Conservation (phyloP, 2,888 invertebrate species). For the Drosophila borealis region DNA sequence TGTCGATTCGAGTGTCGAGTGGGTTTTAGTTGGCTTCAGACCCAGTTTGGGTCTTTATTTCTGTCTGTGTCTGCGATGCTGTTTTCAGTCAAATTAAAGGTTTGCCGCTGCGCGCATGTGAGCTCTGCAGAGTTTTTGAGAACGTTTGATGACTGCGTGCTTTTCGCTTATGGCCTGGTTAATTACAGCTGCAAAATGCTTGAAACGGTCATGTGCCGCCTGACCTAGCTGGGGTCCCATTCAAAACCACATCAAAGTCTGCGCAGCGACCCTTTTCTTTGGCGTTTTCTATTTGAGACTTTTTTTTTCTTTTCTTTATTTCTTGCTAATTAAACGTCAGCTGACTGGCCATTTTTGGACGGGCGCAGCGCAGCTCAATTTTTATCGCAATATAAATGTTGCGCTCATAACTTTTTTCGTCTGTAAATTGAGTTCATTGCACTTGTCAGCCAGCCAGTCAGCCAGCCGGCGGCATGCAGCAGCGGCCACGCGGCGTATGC, state of each 20-base stretch:
- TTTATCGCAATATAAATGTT: slow-evolving; percentile 68
- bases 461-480: slow-evolving; percentile 57
- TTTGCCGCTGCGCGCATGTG: slow-evolving; percentile 21
- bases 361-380: slow-evolving; percentile 51
- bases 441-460: slow-evolving; percentile 72
- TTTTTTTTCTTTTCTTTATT: slow-evolving; percentile 27
- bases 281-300: slow-evolving; percentile 1
- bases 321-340: slow-evolving; percentile 70
- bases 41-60: neutral
- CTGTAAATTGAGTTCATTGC: slow-evolving; percentile 76
- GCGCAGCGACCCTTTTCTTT: slow-evolving; percentile 29
- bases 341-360: slow-evolving; percentile 51
- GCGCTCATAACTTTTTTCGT: slow-evolving; percentile 58
- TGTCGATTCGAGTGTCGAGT: slow-evolving; percentile 27
- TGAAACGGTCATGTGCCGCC: slow-evolving; percentile 13
- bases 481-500: slow-evolving; percentile 71
- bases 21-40: slow-evolving; percentile 28
- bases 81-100: slow-evolving; percentile 51
- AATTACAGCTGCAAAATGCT: slow-evolving; percentile 57
- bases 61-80: slow-evolving; percentile 4
- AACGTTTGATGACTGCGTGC: slow-evolving; percentile 56
- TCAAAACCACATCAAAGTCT: slow-evolving; percentile 72
- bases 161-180: slow-evolving; percentile 34
- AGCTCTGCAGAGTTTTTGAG: slow-evolving; percentile 25
- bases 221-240: slow-evolving; percentile 9